Conservation (phyloP, 1,140 invertebrate species). For the Drosophila nikananu region DNA sequence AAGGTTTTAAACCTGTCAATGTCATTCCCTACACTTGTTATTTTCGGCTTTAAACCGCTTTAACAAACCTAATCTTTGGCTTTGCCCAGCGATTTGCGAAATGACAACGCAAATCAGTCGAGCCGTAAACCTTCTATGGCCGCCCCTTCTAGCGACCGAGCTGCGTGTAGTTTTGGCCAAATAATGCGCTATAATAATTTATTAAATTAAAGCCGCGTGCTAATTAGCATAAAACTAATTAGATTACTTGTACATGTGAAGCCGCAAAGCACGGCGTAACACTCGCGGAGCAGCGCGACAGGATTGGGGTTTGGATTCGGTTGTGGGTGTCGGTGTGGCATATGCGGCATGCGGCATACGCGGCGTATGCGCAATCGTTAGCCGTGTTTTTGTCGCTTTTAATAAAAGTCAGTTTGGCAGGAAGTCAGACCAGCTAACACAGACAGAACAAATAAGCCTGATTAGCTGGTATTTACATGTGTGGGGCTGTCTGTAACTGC, state of each 20-base stretch:
- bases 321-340: conserved; percentile 2
- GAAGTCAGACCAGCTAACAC: conserved; percentile 64
- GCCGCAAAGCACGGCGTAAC: conserved; percentile 66
- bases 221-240: conserved; percentile 84
- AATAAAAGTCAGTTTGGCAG: conserved; percentile 79
- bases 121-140: conserved; percentile 26
- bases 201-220: conserved; percentile 80
- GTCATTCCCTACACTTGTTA: background rate
- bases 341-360: conserved; percentile 38
- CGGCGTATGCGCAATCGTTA: conserved; percentile 75
- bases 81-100: conserved; percentile 40
- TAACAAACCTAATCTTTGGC: conserved; percentile 24
- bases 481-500: conserved; percentile 2
- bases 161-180: conserved; percentile 56
- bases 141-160: background rate
- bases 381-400: conserved; percentile 65
- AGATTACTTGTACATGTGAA: conserved; percentile 81
- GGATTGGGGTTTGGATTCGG: conserved; percentile 14
- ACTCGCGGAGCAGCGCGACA: conserved; percentile 17
- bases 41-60: conserved; percentile 15
- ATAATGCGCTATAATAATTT: conserved; percentile 81
- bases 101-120: conserved; percentile 48
- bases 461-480: conserved; percentile 62
- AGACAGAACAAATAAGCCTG: conserved; percentile 75
- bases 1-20: background rate